Conservation (phyloP, 2,797 vertebrate species). For the Neopelma chrysocephalum region DNA sequence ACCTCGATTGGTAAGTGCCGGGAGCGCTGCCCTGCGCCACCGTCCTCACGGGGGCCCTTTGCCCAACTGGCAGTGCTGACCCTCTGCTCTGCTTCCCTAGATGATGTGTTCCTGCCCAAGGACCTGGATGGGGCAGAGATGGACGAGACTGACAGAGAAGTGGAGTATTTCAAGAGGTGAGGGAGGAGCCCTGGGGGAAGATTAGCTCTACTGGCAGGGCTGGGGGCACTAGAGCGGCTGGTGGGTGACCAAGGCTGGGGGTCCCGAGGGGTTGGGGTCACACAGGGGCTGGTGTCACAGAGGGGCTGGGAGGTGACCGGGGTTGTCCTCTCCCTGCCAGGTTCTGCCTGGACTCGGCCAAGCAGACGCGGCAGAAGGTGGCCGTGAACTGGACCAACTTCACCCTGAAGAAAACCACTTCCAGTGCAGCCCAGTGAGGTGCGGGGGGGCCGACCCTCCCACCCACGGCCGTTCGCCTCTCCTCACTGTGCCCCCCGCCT, state of each 20-base stretch:
- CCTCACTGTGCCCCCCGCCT: conserved; percentile 50
- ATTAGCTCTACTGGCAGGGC: not conserved
- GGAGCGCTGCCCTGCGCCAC: rapidly evolving
- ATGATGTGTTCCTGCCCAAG: conserved; percentile 99
- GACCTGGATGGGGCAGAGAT: conserved; percentile 93
- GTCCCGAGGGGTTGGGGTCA: no score
- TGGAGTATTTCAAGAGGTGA: conserved; percentile 98
- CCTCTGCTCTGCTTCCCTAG: conserved; percentile 72
- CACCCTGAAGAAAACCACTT: conserved; percentile 97
- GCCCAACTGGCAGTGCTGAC: not conserved
- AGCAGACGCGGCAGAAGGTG: conserved; percentile 98
- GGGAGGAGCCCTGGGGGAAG: rapidly evolving
- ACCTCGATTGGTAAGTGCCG: conserved; percentile 84
- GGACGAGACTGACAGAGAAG: conserved; percentile 98
- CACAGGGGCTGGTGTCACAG: no score
- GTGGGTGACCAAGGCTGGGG: not conserved
- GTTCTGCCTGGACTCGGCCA: conserved; percentile 98
- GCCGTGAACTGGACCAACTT: conserved; percentile 99
- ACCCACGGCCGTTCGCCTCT: conserved; percentile 37
- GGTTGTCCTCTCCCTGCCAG: conserved; percentile 64
- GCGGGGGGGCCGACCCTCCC: not conserved
- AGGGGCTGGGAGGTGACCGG: not conserved
- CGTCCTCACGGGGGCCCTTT: rapidly evolving
- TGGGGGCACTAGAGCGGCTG: not conserved
- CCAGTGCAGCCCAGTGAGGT: conserved; percentile 92